A percentile compares a stretch with the other conserved stretches of the same genome.
These are phyloP conservation scores for Paguma larvata DNA, from an alignment of 2,797 vertebrate species.

Conservation along the genomic window DNA sequence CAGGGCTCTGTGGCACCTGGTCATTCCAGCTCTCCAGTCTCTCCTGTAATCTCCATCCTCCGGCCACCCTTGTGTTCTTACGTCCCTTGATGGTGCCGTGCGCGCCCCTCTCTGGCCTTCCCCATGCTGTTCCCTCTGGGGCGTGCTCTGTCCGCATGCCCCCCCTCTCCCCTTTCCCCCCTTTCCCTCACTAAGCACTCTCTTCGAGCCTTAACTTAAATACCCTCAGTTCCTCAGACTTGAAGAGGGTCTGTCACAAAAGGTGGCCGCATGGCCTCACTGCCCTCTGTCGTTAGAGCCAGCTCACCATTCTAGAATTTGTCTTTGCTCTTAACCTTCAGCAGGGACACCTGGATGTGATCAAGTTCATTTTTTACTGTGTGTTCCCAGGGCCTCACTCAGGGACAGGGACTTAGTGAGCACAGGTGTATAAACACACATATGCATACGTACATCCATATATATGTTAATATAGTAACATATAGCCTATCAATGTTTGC, in stretches of 20 bases:
- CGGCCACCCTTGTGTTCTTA: neutral
- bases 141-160: neutral
- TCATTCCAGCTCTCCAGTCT: neutral
- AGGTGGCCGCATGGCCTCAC: neutral
- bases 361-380: neutral
- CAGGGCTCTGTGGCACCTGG: neutral
- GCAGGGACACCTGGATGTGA: neutral
- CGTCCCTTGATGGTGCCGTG: neutral
- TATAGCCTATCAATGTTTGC: neutral
- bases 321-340: neutral
- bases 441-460: neutral
- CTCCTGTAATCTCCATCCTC: neutral
- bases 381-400: neutral
- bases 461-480: neutral
- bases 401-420: neutral
- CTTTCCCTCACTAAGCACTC: neutral
- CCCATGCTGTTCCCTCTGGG: neutral
- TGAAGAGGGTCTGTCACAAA: neutral
- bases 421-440: neutral
- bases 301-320: neutral
- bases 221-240: neutral
- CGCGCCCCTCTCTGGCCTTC: neutral
- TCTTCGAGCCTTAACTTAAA: neutral
- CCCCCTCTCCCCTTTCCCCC: neutral
- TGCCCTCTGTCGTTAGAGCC: neutral